These are phyloP conservation scores for Eurosta solidaginis DNA, from an alignment of 1,140 invertebrate species.

Conservation along the genomic window DNA sequence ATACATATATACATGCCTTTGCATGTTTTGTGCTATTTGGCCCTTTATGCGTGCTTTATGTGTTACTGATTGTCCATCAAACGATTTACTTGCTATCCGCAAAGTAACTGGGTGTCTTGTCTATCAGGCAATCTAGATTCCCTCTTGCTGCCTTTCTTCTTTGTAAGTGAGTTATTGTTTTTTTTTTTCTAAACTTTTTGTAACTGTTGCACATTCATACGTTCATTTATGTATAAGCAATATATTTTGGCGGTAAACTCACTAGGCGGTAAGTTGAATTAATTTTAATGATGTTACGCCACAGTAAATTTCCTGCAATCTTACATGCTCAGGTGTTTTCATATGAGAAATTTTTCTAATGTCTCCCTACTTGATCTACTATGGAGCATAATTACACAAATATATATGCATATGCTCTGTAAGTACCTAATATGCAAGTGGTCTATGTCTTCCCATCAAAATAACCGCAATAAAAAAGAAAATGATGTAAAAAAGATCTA, in stretches of 20 bases:
- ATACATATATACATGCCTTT: background rate
- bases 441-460: conserved; percentile 18
- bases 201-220: background rate
- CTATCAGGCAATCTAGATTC: background rate
- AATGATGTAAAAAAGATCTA: background rate
- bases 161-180: background rate
- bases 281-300: conserved; percentile 59
- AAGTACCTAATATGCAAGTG: background rate
- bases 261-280: conserved; percentile 38
- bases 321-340: conserved; percentile 31
- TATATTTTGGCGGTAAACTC: conserved; percentile 30
- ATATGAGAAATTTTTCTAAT: conserved; percentile 28
- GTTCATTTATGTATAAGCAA: background rate
- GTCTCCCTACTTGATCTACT: conserved; percentile 13
- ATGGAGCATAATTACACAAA: background rate
- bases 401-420: background rate
- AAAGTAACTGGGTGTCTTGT: background rate
- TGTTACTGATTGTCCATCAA: conserved; percentile 20
- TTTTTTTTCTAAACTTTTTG: no score
- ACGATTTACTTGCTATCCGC: background rate
- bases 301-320: conserved; percentile 32
- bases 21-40: background rate
- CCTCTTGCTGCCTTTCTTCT: background rate
- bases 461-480: conserved; percentile 4
- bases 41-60: conserved; percentile 1